These are phyloP conservation scores for Hippopotamus amphibius DNA, from an alignment of 2,113 vertebrate species.

Conservation along the genomic window DNA sequence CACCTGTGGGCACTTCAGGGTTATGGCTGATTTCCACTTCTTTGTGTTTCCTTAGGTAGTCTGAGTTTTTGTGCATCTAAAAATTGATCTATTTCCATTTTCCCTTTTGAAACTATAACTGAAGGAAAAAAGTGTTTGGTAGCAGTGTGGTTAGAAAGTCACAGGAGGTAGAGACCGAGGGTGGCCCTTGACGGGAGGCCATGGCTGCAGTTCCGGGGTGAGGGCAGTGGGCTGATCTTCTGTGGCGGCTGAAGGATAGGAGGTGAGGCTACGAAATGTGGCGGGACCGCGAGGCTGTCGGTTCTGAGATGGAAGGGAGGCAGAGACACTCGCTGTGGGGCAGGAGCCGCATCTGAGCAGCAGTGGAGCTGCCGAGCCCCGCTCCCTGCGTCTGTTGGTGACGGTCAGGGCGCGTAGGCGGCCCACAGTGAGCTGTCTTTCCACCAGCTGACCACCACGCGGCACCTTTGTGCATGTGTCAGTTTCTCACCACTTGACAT, in stretches of 20 bases:
- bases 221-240: background rate
- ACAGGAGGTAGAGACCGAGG: background rate
- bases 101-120: background rate
- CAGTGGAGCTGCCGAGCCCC: background rate
- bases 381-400: rapidly evolving
- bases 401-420: rapidly evolving
- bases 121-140: background rate
- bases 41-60: background rate
- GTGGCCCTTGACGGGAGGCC: background rate
- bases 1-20: background rate
- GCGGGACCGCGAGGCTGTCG: background rate
- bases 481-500: background rate
- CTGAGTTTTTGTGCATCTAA: background rate
- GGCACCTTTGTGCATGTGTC: background rate
- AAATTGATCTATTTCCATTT: background rate
- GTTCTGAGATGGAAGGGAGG: background rate
- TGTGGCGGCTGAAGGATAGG: background rate
- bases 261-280: background rate
- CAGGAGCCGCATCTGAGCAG: rapidly evolving
- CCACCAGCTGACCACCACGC: too few relatives aligned
- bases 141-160: rapidly evolving
- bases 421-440: background rate
- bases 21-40: background rate
- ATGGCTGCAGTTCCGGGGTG: background rate
- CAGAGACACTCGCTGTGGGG: background rate